Conservation (phyloP, 2,888 invertebrate species). For the Lochmaea crataegi region DNA sequence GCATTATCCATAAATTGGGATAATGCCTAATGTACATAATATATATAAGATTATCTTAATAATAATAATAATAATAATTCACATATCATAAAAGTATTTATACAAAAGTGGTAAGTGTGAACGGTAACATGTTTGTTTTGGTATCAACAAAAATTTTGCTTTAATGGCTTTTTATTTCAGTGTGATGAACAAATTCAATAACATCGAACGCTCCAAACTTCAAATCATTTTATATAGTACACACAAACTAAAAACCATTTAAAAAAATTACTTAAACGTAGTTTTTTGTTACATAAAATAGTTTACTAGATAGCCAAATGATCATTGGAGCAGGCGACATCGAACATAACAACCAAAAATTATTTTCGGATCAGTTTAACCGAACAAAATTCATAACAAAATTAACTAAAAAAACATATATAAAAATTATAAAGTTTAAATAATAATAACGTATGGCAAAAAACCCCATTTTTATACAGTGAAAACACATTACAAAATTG, state of each 20-base stretch:
- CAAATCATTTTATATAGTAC: conserved; percentile 18
- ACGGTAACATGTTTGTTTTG: conserved; percentile 60
- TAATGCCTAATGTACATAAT: conserved; percentile 62
- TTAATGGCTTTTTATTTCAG: conserved; percentile 19
- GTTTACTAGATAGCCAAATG: not conserved
- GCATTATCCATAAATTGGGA: conserved; percentile 59
- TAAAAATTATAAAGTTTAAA: conserved; percentile 30
- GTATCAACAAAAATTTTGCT: conserved; percentile 50
- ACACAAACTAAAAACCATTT: conserved; percentile 18
- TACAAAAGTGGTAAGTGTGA: conserved; percentile 54
- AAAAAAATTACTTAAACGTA: conserved; percentile 7
- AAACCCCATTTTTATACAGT: conserved; percentile 24
- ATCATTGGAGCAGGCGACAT: not conserved
- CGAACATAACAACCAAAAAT: conserved; percentile 25
- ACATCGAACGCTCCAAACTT: conserved; percentile 18
- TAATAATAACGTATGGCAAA: conserved; percentile 35
- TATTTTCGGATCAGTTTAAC: conserved; percentile 27
- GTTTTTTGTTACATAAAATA: conserved; percentile 13
- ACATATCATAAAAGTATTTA: conserved; percentile 51
- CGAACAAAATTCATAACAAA: conserved; percentile 27
- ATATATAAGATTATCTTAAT: conserved; percentile 52
- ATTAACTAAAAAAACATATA: conserved; percentile 23
- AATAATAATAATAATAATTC: conserved; percentile 42
- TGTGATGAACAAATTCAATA: conserved; percentile 17
- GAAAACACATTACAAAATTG: conserved; percentile 32